Base-by-base conservation (phyloP, 1,140 invertebrate species). In the Hermatobates lingyangjiaoensis region DNA sequence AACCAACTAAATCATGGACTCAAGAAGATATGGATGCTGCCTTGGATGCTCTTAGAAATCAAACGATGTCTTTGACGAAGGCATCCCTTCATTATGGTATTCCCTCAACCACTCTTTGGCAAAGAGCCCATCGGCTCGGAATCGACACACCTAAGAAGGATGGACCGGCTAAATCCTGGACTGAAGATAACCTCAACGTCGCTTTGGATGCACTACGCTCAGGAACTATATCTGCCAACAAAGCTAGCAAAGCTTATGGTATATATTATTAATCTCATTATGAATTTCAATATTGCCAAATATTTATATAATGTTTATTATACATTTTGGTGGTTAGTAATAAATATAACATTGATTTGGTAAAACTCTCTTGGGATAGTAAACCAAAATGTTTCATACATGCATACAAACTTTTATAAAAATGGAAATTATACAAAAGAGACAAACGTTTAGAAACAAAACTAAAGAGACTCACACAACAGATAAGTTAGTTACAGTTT, bases 141-240 rank as follows among this genome's bases (percentile, higher is more conserved):
- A 90, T 90, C 61, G 84, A 88, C 66, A 89, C 87, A 49, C 84
- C 85, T 28, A 90, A 89, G 69, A 87, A 87, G 65, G 86, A 89
- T 61, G 83, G 82, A 12, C 77, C 79, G 1, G 80, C 82, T 7
- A 87, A 87, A 65, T 82, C 81, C 1, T 90, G 87, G 87, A 86
- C 81, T 58, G 84, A 87, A 64, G 81, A 81, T 55, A 83, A 83
- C 59, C 66, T 90, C 20, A 81, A 81, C 54, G 80, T 74, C 52
- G 85, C 85, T 0, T 68, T 89, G 48, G 81, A 85, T 58, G 85
- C 84, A 1, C 60, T 89, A 14, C 70, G 85, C 42, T 81, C 81
- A 15, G 84, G 84, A 15, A 77, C 82, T 25, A 86, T 89, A 63
- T 87, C 84, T 5, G 85, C 85, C 14, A 89, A 89, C 64, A 88